Conservation (phyloP, 2,797 vertebrate species). For the Pseudochirops cupreus region DNA sequence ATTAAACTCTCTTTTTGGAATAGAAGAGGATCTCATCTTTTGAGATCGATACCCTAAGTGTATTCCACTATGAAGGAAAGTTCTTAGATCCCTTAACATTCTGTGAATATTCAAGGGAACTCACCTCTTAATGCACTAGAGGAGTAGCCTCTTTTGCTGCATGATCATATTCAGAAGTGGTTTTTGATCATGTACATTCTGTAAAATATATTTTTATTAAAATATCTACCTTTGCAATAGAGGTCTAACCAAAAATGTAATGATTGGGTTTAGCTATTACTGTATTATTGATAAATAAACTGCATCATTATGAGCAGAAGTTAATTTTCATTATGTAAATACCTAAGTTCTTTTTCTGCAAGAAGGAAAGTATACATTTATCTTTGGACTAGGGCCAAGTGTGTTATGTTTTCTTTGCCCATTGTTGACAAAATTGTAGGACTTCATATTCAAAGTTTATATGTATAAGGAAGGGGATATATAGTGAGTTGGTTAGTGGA, state of each 20-base stretch:
- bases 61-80: background rate
- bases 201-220: conserved; percentile 52
- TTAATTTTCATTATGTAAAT: conserved; percentile 40
- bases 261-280: conserved; percentile 52
- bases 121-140: background rate
- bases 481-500: background rate
- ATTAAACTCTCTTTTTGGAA: background rate
- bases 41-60: background rate
- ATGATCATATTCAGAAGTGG: conserved; percentile 25
- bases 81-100: background rate
- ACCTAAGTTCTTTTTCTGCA: background rate
- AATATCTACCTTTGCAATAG: conserved; percentile 47
- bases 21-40: background rate
- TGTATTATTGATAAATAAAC: conserved; percentile 45
- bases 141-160: conserved; percentile 41
- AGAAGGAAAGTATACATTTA: conserved; percentile 32
- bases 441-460: background rate
- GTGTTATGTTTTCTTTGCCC: background rate
- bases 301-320: conserved; percentile 37
- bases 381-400: conserved; percentile 28
- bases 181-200: conserved; percentile 43
- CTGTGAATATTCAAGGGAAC: background rate
- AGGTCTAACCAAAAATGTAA: conserved; percentile 39
- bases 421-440: conserved; percentile 7
- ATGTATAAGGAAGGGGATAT: background rate